phyloP scores from a whole-genome alignment of 1,140 invertebrate genomes.

The Bombus sylvicola region DNA sequence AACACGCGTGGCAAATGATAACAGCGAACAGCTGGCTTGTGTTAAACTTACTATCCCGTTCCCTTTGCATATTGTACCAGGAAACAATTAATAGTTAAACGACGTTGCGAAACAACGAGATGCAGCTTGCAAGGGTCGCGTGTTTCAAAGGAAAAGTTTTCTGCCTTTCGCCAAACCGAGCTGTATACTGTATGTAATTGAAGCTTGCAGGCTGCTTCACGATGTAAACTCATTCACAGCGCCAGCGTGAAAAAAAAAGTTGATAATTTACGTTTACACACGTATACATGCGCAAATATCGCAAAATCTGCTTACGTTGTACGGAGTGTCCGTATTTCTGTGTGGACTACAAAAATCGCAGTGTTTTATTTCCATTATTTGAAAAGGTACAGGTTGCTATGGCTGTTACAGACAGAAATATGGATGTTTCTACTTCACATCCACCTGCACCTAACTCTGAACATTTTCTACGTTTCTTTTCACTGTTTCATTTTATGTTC shows the following conservation, averaged over 20 bases:
- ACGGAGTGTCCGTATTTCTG: neutral
- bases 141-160: neutral
- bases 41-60: neutral
- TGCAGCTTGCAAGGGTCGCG: too few relatives aligned
- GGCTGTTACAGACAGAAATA: conserved; percentile 16
- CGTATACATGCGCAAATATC: too few relatives aligned
- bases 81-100: conserved; percentile 2
- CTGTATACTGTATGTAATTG: neutral
- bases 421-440: conserved; percentile 31
- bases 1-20: conserved; percentile 26
- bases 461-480: neutral
- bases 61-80: neutral
- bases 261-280: neutral
- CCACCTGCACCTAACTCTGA: neutral
- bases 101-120: neutral
- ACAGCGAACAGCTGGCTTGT: neutral
- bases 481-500: neutral
- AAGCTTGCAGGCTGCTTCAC: neutral
- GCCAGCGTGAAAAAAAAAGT: neutral
- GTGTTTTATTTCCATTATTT: conserved; percentile 30
- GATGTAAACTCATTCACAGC: neutral
- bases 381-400: neutral
- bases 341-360: neutral
- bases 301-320: neutral
- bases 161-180: neutral